Evolutionary conservation across 2,888 invertebrate genomes (phyloP).

Genomic region (Drosophila demipolita): DNA sequence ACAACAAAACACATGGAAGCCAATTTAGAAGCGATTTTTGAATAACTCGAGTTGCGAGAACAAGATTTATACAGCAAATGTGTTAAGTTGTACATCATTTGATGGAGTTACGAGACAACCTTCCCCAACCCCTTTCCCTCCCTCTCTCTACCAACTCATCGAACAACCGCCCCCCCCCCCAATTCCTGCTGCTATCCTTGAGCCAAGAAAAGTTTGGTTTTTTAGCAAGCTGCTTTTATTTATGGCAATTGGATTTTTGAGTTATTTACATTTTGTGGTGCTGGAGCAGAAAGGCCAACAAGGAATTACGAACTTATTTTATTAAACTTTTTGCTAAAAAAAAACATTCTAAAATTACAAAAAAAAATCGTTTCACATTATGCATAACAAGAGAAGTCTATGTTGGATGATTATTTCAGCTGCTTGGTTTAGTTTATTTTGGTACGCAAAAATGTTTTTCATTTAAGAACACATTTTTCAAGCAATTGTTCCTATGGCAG

Average conservation of each 20-base stretch:
- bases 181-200: neutral
- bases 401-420: neutral
- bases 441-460: neutral
- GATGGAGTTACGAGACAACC: conserved; percentile 77
- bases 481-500: neutral
- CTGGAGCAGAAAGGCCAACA: neutral
- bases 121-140: neutral
- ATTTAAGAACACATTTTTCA: neutral
- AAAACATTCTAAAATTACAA: conserved; percentile 27
- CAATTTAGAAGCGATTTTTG: conserved; percentile 84
- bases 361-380: neutral
- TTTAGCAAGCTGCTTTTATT: conserved; percentile 53
- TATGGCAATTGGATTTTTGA: conserved; percentile 78
- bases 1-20: conserved; percentile 62
- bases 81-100: conserved; percentile 84
- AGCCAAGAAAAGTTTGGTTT: conserved; percentile 49
- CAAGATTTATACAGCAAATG: conserved; percentile 83
- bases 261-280: conserved; percentile 33
- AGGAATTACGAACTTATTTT: conserved; percentile 16
- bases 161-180: neutral
- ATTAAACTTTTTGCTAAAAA: conserved; percentile 33
- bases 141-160: neutral
- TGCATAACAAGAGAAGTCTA: neutral
- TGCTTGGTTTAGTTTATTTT: neutral
- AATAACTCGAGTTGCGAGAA: conserved; percentile 78